A percentile compares a stretch with the other conserved stretches of the same genome.
These are phyloP conservation scores for Agapornis canus DNA, from an alignment of 2,797 vertebrate genomes.

Conservation along the genomic window DNA sequence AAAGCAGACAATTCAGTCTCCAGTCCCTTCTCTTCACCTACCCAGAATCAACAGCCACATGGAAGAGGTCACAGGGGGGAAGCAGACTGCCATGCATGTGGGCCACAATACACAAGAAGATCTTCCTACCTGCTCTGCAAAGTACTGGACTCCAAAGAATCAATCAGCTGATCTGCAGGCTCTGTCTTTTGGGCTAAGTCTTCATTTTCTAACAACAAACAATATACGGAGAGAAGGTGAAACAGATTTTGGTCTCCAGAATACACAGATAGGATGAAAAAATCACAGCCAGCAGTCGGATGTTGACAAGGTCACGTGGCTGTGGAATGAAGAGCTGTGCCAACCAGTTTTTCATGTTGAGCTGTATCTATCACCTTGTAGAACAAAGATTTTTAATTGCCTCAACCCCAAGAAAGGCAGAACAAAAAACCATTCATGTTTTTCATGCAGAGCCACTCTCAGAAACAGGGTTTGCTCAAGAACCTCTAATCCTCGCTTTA, in stretches of 20 bases:
- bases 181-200: conserved; percentile 41
- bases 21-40: neutral
- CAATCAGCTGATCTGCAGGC: conserved; percentile 1
- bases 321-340: neutral
- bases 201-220: conserved; percentile 70
- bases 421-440: neutral
- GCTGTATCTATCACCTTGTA: neutral
- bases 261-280: neutral
- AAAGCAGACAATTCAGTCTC: neutral
- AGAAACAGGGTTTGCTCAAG: neutral
- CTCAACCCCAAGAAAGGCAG: neutral
- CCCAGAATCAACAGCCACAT: neutral
- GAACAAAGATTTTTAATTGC: neutral
- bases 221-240: neutral
- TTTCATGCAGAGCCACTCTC: neutral
- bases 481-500: neutral
- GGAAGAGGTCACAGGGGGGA: neutral
- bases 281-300: neutral
- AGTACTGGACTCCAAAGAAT: conserved; percentile 17
- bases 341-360: neutral
- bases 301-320: neutral
- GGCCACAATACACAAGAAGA: neutral
- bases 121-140: conserved; percentile 69
- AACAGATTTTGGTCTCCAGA: neutral
- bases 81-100: neutral